A percentile compares a stretch with the other conserved stretches of the same genome.
phyloP scores from a whole-genome alignment of 1,140 invertebrate species.

The Aradophagus sp. region DNA sequence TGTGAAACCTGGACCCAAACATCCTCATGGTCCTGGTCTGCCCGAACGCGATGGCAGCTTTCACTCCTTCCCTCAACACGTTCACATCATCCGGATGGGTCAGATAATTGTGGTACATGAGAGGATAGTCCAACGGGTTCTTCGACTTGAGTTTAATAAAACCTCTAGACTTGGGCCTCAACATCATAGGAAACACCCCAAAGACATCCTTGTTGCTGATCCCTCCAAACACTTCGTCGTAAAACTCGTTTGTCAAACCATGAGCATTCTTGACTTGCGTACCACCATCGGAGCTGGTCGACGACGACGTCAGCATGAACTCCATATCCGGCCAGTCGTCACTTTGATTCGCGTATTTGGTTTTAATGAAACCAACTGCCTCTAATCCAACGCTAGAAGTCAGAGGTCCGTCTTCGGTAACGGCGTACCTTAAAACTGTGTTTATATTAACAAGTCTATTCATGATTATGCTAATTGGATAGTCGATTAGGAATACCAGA shows the following conservation, averaged over 20 bases:
- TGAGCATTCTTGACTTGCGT: constrained; percentile 85
- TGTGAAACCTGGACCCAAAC: constrained; percentile 85
- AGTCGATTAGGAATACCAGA: constrained; percentile 85
- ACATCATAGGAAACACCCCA: constrained; percentile 89
- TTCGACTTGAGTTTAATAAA: constrained; percentile 83
- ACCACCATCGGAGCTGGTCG: constrained; percentile 85
- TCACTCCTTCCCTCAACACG: constrained; percentile 88
- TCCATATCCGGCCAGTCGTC: constrained; percentile 94
- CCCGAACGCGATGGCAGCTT: constrained; percentile 86
- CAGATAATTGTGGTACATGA: constrained; percentile 92
- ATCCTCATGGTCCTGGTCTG: constrained; percentile 82
- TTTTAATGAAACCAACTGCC: constrained; percentile 88
- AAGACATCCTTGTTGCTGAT: constrained; percentile 84
- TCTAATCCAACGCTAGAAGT: constrained; percentile 89
- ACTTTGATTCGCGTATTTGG: constrained; percentile 87
- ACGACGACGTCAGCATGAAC: constrained; percentile 89
- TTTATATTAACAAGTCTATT: constrained; percentile 85
- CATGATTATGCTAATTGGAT: constrained; percentile 84
- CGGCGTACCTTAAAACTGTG: constrained; percentile 83
- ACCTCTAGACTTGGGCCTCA: constrained; percentile 89
- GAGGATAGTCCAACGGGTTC: constrained; percentile 89
- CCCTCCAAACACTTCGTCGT: constrained; percentile 81
- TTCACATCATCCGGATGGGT: constrained; percentile 87
- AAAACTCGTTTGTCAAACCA: constrained; percentile 86
- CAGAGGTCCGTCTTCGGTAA: constrained; percentile 86